phyloP scores from a whole-genome alignment of 2,113 vertebrate genomes.

The Oreochromis niloticus region DNA sequence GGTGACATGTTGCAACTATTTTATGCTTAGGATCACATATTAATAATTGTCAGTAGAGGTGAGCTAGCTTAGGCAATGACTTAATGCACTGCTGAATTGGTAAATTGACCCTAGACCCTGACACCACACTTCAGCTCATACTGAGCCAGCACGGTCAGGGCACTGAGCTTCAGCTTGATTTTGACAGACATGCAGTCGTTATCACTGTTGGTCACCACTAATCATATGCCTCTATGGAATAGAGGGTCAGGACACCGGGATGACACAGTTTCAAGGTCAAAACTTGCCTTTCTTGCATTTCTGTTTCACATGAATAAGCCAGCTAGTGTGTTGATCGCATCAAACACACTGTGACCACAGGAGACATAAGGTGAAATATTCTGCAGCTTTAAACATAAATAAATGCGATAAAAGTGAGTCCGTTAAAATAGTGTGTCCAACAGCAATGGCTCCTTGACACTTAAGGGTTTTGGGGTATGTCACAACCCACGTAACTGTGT shows the following conservation, averaged over 20 bases:
- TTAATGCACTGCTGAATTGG: conserved; percentile 60
- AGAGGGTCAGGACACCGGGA: conserved; percentile 38
- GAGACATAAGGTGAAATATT: background rate
- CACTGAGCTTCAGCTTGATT: conserved; percentile 52
- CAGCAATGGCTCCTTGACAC: background rate
- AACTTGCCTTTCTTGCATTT: conserved; percentile 7
- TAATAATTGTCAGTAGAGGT: conserved; percentile 66
- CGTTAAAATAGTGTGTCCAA: background rate
- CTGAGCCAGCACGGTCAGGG: conserved; percentile 50
- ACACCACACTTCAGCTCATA: conserved; percentile 59
- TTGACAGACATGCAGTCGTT: conserved; percentile 66
- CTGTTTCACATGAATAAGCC: conserved; percentile 12
- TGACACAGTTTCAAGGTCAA: conserved; percentile 53
- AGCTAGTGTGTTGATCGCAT: background rate
- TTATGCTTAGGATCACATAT: conserved; percentile 51
- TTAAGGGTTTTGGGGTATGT: background rate
- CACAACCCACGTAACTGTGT: background rate
- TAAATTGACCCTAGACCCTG: conserved; percentile 61
- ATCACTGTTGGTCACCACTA: conserved; percentile 51
- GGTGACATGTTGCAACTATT: conserved; percentile 39
- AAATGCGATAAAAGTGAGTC: background rate
- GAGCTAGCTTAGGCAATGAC: conserved; percentile 50
- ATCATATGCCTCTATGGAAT: conserved; percentile 29
- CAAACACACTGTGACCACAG: background rate
- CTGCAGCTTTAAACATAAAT: background rate